Evolutionary conservation across 2,113 vertebrate genomes (phyloP).

Genomic region (Acinonyx jubatus): DNA sequence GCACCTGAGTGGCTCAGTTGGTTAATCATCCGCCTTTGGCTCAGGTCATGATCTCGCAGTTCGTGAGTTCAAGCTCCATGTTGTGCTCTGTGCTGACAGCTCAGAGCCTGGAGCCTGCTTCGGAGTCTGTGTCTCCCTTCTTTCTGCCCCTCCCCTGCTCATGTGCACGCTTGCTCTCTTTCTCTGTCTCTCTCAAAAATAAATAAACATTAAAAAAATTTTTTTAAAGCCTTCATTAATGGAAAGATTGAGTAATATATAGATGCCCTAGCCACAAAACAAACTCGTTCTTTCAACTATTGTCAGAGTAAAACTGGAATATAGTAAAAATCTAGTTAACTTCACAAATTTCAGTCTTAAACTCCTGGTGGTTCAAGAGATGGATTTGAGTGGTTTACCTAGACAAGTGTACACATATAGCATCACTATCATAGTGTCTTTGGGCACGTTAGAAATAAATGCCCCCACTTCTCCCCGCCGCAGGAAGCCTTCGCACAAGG

Average conservation of each 20-base stretch:
- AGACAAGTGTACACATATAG: neutral
- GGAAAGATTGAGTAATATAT: constrained; percentile 1
- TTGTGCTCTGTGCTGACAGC: too few species aligned
- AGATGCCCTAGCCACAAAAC: neutral
- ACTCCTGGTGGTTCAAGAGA: neutral
- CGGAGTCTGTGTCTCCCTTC: too few species aligned
- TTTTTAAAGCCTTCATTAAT: neutral
- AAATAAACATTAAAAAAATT: too few species aligned
- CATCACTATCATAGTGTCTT: neutral
- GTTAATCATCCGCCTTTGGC: too few species aligned
- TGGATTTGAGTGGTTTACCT: neutral
- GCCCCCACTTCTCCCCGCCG: neutral
- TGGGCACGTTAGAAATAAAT: neutral
- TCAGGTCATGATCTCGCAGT: too few species aligned
- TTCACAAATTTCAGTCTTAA: neutral
- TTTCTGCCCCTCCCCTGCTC: too few species aligned
- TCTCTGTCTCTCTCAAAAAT: too few species aligned
- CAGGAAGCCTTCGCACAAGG: neutral
- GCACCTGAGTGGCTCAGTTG: too few species aligned
- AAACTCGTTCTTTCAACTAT: neutral
- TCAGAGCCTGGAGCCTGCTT: too few species aligned
- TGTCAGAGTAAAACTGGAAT: neutral
- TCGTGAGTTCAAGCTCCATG: too few species aligned
- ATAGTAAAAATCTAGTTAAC: constrained; percentile 8
- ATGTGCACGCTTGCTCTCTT: too few species aligned